Evolutionary conservation across 2,888 invertebrate genomes (phyloP).

Genomic region (Callinectes sapidus): DNA sequence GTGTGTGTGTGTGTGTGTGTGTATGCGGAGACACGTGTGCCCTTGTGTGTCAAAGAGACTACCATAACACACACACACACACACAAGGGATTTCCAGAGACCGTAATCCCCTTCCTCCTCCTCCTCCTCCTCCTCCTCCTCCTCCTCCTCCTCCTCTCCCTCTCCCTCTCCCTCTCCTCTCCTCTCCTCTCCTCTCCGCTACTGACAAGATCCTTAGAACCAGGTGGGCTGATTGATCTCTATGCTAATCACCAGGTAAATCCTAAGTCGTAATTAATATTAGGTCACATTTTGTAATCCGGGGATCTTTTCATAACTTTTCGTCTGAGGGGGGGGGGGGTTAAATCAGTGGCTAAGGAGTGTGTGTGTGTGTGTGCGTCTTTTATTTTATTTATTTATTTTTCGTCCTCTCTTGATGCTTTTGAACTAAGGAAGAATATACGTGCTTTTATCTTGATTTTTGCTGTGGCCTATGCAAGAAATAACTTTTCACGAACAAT

Average conservation of each 20-base stretch:
- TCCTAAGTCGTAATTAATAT: background rate
- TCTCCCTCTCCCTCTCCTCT: too few species aligned
- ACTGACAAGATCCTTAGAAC: background rate
- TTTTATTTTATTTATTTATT: background rate
- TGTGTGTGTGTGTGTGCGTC: background rate
- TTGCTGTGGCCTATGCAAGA: too few species aligned
- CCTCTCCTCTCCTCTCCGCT: background rate
- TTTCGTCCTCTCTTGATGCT: background rate
- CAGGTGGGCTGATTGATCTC: background rate
- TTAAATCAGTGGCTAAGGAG: background rate
- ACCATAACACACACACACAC: slow-evolving; percentile 34
- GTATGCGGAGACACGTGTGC: background rate
- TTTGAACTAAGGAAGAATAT: too few species aligned
- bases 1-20: too few species aligned
- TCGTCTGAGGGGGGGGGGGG: background rate
- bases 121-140: too few species aligned
- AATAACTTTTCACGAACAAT: too few species aligned
- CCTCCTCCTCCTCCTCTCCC: background rate
- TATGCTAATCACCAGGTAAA: background rate
- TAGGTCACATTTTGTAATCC: background rate
- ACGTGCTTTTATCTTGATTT: too few species aligned
- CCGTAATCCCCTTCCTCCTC: too few species aligned
- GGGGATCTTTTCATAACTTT: background rate
- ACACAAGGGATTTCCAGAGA: background rate
- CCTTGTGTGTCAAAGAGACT: background rate